Base-by-base conservation (phyloP, 1,140 invertebrate genomes). In the Cheumatopsyche charites region DNA sequence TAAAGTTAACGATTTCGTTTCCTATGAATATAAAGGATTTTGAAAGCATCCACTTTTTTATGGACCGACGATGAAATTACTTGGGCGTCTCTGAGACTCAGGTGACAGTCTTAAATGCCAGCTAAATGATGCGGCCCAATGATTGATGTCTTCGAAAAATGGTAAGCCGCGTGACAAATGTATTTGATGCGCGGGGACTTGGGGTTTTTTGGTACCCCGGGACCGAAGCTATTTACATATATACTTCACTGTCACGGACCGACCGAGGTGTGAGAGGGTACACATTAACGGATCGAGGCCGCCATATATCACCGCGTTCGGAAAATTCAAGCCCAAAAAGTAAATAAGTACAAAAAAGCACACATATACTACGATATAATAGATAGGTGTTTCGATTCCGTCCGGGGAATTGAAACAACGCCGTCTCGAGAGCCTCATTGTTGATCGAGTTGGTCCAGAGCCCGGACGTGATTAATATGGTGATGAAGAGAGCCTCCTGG, bases 71-170 rank as follows among this genome's bases (percentile, higher is more conserved):
- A 4, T 36, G 9, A 36, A 36, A 36, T 68, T 13, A 45, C 49
- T 70, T 61, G 47, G 29, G 9, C 52, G 21, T 17, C 45, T 17
- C 70, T 72, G 70, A 45, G 29, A 47, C 62, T 62, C 62, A 72
- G 70, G 70, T 72, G 70, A 72, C 70, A 72, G 70, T 72, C 62
- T 72, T 72, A 72, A 72, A 72, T 72, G 70, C 43, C 70, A 23
- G 62, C 70, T 65, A 72, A 72, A 72, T 67, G 70, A 72, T 72
- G 70, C 70, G 70, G 70, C 70, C 62, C 66, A 55, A 67, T 72
- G 70, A 72, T 72, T 72, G 70, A 72, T 72, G 70, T 65, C 36
- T 68, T 52, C 70, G 70, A 71, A 71, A 71, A 71, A 71, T 63
- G 69, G 62, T 63, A 63, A 71, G 61, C 69, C 69, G 69, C 69